Base-by-base conservation (phyloP, 2,797 vertebrate species). In the Pseudopleuronectes americanus region DNA sequence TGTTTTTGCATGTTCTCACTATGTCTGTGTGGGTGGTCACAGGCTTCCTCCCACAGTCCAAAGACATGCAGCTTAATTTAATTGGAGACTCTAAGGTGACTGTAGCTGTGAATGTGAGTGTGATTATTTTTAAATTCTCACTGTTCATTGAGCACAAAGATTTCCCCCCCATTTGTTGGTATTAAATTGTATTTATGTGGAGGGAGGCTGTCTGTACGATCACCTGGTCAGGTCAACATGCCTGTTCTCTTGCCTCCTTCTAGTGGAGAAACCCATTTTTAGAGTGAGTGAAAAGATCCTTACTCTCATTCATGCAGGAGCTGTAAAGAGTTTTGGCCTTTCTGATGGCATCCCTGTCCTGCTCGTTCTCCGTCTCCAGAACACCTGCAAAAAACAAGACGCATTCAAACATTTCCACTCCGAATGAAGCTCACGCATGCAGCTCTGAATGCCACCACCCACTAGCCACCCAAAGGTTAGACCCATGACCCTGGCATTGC, bases 251-350 rank as follows among this genome's bases (percentile, higher is more conserved):
- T 28, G 19, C 54, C 57, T 31, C 28, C 28, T 31, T 8, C 28
- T 31, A 31, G 28, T 31, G 28, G 28, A 31, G 28, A 31, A 31
- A 31, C 28, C 28, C 1, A 33, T 33, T 33, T 8, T 10, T 16
- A 23, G 17, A 49, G 3, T 24, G n/a, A 3, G 60, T 2, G 26
- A 51, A 64, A 26, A 52, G 13, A 31, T 10, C 3, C 78, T 96
- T 92, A 99, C 98, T 96, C 76, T 99, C 95, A 54, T 99, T 97
- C 95, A 99, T 97, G 92, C 97, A 99, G 60, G 97, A 99, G 79
- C 84, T 95, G 88, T 98, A 99, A 19, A 98, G 96, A 48, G 84
- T 87, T 91, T 97, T 98, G 68, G 96, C 96, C 86, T 98, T 99
- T 89, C 78, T 94, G 87, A 97, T 95, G 41, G 97, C 98, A 0